These are phyloP conservation scores for Serripes groenlandicus DNA, from an alignment of 2,888 invertebrate genomes.

Conservation along the genomic window DNA sequence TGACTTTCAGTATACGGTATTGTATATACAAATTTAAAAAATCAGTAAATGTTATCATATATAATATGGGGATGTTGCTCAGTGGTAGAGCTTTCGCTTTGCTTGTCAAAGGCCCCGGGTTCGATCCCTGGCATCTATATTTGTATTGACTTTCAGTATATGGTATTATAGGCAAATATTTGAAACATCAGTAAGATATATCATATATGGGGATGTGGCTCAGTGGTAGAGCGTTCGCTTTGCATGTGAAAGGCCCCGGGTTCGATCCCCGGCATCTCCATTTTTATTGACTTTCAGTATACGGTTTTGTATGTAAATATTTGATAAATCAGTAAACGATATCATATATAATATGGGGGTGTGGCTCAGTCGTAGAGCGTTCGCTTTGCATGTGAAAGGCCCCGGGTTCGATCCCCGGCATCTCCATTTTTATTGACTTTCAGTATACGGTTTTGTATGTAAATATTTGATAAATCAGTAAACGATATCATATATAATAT, in stretches of 20 bases:
- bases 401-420: slow-evolving; percentile 15
- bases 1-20: neutral
- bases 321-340: neutral
- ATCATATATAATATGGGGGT: neutral
- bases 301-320: neutral
- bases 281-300: neutral
- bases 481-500: too few species aligned
- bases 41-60: neutral
- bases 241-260: slow-evolving; percentile 31
- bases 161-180: too few species aligned
- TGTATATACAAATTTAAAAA: neutral
- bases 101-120: slow-evolving; percentile 11
- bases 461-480: too few species aligned
- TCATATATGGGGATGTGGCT: slow-evolving; percentile 13
- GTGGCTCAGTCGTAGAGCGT: slow-evolving; percentile 13
- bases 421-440: neutral
- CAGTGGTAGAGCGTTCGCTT: slow-evolving; percentile 30
- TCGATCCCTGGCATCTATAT: neutral
- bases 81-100: slow-evolving; percentile 13
- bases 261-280: slow-evolving; percentile 24
- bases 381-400: slow-evolving; percentile 15
- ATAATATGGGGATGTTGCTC: neutral
- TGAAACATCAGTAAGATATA: too few species aligned
- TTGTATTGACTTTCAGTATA: too few species aligned
- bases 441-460: too few species aligned